Conservation (phyloP, 2,888 invertebrate genomes). For the Teleogryllus oceanicus region DNA sequence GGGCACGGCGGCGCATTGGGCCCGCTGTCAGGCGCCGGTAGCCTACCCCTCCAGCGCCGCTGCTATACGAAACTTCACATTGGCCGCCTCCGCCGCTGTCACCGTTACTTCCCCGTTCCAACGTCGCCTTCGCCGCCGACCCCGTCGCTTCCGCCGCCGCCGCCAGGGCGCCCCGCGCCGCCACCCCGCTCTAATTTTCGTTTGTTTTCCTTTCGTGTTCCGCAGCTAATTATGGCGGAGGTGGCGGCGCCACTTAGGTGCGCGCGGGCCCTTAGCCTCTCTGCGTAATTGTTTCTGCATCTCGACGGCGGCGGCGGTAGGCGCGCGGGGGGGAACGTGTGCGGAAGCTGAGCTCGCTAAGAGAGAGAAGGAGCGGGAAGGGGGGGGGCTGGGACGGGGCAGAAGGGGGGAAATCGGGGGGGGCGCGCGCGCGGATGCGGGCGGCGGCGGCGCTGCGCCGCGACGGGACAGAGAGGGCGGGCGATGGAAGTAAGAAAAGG, state of each 20-base stretch:
- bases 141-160: too few relatives aligned
- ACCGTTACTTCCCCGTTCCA: too few relatives aligned
- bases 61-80: too few relatives aligned
- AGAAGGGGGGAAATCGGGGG: neutral
- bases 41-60: too few relatives aligned
- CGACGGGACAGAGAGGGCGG: neutral
- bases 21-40: too few relatives aligned
- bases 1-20: too few relatives aligned
- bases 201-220: constrained; percentile 18
- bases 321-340: neutral
- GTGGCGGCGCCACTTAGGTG: constrained; percentile 7
- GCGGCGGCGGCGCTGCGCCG: too few relatives aligned
- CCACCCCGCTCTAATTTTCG: neutral
- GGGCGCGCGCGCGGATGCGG: too few relatives aligned
- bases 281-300: constrained; percentile 10
- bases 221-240: neutral
- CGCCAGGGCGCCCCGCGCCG: too few relatives aligned
- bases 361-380: neutral
- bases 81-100: too few relatives aligned
- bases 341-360: neutral
- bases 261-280: neutral
- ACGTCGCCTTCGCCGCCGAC: too few relatives aligned
- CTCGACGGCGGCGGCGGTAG: neutral
- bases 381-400: neutral
- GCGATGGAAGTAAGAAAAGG: too few relatives aligned